Evolutionary conservation across 1,140 invertebrate species (phyloP), one percentile per base, ranked within the genome.

Genomic region (Sweltsa coloradensis): DNA sequence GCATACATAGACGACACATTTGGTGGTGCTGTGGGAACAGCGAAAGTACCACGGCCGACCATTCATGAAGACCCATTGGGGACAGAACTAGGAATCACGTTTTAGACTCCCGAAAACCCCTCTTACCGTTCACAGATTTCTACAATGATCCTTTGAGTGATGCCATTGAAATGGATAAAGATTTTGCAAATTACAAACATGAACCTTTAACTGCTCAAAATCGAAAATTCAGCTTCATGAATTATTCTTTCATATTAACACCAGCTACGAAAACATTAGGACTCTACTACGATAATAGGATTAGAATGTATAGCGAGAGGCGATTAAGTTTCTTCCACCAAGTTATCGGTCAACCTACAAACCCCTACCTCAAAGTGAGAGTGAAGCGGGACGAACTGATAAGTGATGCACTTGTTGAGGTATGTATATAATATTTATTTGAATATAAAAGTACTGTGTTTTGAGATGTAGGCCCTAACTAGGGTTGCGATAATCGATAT

Each of bases 131-230:
- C 59, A 77, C 81, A 37, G 89, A 94, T 53, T 96, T 95, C 67
- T 90, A 94, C 60, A 95, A 96, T 60, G 91, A 95, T 63, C 81
- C 85, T 2, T 67, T 95, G 2, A 93, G 89, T 64, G 90, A 95
- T 62, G 78, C 79, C 42, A 81, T 95, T 43, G 88, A 93, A 65
- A 90, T 94, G 81, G 87, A 93, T 62, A 81, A 83, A 59, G 91
- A 95, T 66, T 93, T 90, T 70, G 81, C 86, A 5, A 85, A 88
- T 61, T 93, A 88, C 59, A 87, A 87, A 64, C 81, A 73, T 49
- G 76, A 79, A 53, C 59, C 65, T 49, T 65, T 62, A 51, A 29
- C 23, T 3, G 25, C 53, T 53, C 14, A 60, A 66, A 67, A 57
- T 52, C 73, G 73, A 55, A 89, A 89, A 63, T 95, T 95, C 66